phyloP scores from a whole-genome alignment of 2,113 vertebrate species.

The Thermophis baileyi region DNA sequence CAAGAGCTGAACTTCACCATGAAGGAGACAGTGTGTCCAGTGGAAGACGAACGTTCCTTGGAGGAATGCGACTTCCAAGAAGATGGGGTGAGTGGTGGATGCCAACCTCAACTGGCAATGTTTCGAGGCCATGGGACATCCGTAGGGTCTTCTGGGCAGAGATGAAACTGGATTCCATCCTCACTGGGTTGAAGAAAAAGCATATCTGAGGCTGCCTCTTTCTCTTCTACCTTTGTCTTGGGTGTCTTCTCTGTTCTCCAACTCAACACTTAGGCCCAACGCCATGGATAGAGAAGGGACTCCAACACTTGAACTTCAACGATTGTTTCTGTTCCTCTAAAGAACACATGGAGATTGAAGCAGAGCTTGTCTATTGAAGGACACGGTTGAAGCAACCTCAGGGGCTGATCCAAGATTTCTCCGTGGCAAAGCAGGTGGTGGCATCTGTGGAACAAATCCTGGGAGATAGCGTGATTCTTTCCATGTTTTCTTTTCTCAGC shows the following conservation, averaged over 20 bases:
- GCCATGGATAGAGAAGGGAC: not conserved
- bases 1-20: not conserved
- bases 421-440: not conserved
- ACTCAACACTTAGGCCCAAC: not conserved
- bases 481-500: too few species aligned
- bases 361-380: not conserved
- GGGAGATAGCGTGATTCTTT: not conserved
- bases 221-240: not conserved
- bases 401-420: too few species aligned
- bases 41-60: not conserved
- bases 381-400: not conserved
- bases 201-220: not conserved
- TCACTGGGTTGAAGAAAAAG: not conserved
- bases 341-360: not conserved
- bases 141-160: not conserved
- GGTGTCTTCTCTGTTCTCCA: not conserved
- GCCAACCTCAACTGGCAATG: too few species aligned
- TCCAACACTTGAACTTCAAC: too few species aligned
- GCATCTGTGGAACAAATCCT: not conserved
- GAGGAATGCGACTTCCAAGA: not conserved
- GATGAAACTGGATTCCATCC: not conserved
- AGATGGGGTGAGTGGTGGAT: not conserved
- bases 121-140: not conserved
- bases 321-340: too few species aligned
- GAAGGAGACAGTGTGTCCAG: not conserved